phyloP scores from a whole-genome alignment of 2,888 invertebrate genomes.

The Cheilosia soror region DNA sequence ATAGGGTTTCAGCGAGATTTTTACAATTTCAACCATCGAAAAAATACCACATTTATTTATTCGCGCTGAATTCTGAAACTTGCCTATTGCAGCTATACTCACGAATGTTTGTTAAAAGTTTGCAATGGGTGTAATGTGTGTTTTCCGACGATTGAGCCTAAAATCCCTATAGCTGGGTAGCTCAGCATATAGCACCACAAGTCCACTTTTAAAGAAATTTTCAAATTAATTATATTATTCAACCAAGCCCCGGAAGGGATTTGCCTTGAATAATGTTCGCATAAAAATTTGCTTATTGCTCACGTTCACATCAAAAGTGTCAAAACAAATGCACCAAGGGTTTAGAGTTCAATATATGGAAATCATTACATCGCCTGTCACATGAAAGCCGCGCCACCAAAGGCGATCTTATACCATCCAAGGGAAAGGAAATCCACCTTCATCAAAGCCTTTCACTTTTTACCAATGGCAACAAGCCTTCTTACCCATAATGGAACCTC shows the following conservation, averaged over 20 bases:
- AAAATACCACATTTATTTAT: too few relatives aligned
- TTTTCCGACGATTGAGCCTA: too few relatives aligned
- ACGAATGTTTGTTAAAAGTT: too few relatives aligned
- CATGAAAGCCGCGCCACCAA: background rate
- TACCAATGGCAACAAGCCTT: conserved; percentile 5
- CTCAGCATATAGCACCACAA: too few relatives aligned
- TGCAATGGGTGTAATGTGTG: too few relatives aligned
- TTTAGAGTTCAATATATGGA: conserved; percentile 54
- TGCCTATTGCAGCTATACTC: too few relatives aligned
- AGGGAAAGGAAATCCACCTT: conserved; percentile 65
- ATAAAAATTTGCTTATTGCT: too few relatives aligned
- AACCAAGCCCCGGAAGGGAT: background rate
- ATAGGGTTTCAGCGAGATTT: too few relatives aligned
- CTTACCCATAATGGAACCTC: conserved; percentile 36
- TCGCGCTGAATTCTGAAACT: too few relatives aligned
- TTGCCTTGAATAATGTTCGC: conserved; percentile 17
- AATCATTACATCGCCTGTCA: conserved; percentile 35
- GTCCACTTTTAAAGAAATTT: too few relatives aligned
- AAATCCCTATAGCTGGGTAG: too few relatives aligned
- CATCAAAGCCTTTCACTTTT: conserved; percentile 67
- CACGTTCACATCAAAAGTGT: conserved; percentile 40
- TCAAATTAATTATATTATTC: background rate
- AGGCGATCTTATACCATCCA: conserved; percentile 17
- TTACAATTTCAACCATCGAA: too few relatives aligned
- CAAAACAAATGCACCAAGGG: conserved; percentile 52